Conservation (phyloP, 2,888 invertebrate species). For the Chymomyza fuscimana region DNA sequence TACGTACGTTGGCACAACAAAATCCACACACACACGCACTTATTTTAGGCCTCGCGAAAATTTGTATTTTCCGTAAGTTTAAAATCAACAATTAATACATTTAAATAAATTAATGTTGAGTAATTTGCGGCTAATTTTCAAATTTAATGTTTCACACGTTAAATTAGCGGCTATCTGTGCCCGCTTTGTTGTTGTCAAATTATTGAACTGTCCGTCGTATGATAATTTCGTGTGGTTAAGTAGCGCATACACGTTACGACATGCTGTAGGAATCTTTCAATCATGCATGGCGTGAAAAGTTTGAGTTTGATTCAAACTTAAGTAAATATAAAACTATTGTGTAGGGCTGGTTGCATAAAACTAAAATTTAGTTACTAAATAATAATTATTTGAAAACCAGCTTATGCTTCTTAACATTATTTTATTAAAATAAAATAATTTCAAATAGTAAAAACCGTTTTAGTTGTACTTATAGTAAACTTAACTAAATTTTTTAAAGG, state of each 20-base stretch:
- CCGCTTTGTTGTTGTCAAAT: not conserved
- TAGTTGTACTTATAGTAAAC: no score
- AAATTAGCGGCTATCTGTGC: not conserved
- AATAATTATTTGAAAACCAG: no score
- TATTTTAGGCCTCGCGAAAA: not conserved
- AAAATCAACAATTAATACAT: not conserved
- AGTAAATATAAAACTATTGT: no score
- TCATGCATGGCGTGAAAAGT: no score
- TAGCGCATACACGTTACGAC: not conserved
- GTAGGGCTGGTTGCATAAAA: no score
- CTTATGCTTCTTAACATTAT: no score
- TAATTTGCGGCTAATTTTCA: not conserved
- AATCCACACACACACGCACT: not conserved
- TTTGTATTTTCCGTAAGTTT: not conserved
- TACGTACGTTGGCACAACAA: not conserved
- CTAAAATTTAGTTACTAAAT: no score
- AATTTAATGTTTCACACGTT: not conserved
- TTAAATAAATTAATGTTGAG: not conserved
- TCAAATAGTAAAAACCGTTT: no score
- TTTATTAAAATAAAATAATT: no score
- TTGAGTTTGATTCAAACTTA: no score
- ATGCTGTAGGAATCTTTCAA: not conserved
- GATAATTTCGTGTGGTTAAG: not conserved
- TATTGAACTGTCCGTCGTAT: not conserved
- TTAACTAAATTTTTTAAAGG: no score